phyloP scores from a whole-genome alignment of 2,797 vertebrate species.

The Falco biarmicus region DNA sequence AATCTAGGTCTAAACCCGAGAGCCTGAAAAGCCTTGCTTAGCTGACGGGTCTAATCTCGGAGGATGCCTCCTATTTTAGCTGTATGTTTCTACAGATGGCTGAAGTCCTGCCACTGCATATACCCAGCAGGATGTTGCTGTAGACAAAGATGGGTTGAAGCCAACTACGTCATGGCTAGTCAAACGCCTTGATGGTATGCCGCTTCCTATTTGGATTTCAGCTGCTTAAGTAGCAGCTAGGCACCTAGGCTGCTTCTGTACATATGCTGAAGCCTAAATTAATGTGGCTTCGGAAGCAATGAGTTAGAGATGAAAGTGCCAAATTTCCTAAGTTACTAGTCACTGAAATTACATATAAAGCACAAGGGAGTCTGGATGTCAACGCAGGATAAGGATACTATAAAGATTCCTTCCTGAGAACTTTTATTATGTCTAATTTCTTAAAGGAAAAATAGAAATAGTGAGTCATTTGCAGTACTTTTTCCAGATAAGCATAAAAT shows the following conservation, averaged over 20 bases:
- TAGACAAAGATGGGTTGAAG: not conserved
- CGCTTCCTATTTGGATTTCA: not conserved
- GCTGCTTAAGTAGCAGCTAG: not conserved
- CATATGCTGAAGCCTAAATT: not conserved
- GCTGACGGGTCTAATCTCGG: not conserved
- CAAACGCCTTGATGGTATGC: not conserved
- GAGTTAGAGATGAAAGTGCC: not conserved
- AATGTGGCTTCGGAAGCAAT: not conserved
- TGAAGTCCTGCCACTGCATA: not conserved
- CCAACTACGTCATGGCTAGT: not conserved
- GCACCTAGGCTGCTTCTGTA: not conserved
- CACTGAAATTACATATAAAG: not conserved
- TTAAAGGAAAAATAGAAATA: slow-evolving; percentile 28
- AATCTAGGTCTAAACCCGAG: not conserved
- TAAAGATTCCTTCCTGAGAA: slow-evolving; percentile 4
- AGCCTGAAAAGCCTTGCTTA: not conserved
- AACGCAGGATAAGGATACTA: not conserved
- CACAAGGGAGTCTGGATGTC: not conserved
- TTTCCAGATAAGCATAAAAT: slow-evolving; percentile 46
- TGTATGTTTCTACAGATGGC: not conserved
- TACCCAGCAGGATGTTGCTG: not conserved
- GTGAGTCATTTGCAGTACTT: slow-evolving; percentile 8
- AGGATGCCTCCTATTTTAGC: not conserved
- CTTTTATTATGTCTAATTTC: not conserved
- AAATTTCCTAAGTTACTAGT: not conserved